Evolutionary conservation across 1,140 invertebrate species (phyloP), one percentile per base, ranked within the genome.

Genomic region (Neuroterus valhalla): DNA sequence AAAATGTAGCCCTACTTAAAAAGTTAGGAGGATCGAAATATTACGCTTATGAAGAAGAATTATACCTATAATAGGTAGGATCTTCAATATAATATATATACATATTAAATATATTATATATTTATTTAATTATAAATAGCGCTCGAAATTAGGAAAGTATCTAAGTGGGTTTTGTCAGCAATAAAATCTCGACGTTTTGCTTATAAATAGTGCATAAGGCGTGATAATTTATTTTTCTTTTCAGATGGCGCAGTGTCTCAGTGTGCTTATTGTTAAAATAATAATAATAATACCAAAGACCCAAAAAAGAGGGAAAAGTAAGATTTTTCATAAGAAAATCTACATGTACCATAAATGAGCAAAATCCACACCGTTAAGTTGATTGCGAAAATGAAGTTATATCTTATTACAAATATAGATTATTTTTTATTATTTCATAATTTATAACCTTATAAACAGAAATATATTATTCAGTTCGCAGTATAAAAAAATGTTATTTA

Each of bases 1-100:
- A 43, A 75, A 46, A 71, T 71, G 43, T 76, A 76, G 72, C 46
- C 55, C 52, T 55, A 55, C 52, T 55, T 55, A 70, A 62, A 74
- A 71, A 73, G 8, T 77, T 85, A 87, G 84, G 76, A 68, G 75
- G 82, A 82, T 84, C 80, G 80, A 83, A 83, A 84, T 87, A 85
- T 81, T 85, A 88, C 85, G 86, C 86, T 88, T 88, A 88, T 67
- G 67, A 70, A 76, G 78, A 77, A 70, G 75, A 62, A 26, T 14
- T 48, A 81, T 79, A 81, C n/a, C 26, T 62, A 50, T 66, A 46
- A 67, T 69, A 76, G 19, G 70, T 68, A 75, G 42, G 23, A 62
- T 62, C 55, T 62, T 62, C 31, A 62, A 62, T 62, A 26, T 62
- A 26, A 62, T 68, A 69, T 68, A 74, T 52, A 74, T 42, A 69